Evolutionary conservation across 1,140 invertebrate species (phyloP), one percentile per base, ranked within the genome.

Genomic region (Holotrichia oblita): DNA sequence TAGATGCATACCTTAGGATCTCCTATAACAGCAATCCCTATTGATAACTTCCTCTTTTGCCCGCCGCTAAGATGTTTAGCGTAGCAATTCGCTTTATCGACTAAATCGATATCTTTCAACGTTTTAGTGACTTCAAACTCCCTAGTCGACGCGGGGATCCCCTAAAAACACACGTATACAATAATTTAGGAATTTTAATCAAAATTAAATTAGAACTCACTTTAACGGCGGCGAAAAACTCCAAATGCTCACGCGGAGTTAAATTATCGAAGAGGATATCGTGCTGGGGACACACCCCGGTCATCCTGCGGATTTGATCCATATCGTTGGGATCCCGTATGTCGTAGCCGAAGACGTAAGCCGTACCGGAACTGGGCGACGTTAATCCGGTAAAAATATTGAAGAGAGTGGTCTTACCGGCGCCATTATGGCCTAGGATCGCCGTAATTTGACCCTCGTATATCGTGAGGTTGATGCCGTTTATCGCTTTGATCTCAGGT

Each of bases 201-300:
- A n/a, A 48, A n/a, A 20, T 48, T 40, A 8, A 44, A 72, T 4
- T 17, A 3, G 12, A 8, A 83, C 83, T 87, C 14, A 92, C 91
- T 87, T 93, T 90, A 77, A 95, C 90, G 0, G 93, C 91, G 8
- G 94, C 93, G 85, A 96, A 98, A 87, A 97, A 97, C 81, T 93
- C 89, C 3, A 98, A 89, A 86, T 98, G 96, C 85, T 98, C 95
- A 81, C 92, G 91, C 0, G 96, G 95, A 0, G 95, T 96, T 9
- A 97, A 87, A 41, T 94, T 89, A 84, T 97, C 95, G 85, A 97
- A 97, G 0, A 98, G 90, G 34, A 97, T 95, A 83, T 98, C 95
- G 83, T 97, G 95, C 85, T 98, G 97, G 0, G 96, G 97, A 87
- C 97, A 98, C 9, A 98, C 92, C 0, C 97, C 97, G 0, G 93